These are phyloP conservation scores for Hippoglossus hippoglossus DNA, from an alignment of 2,797 vertebrate genomes.

Conservation along the genomic window DNA sequence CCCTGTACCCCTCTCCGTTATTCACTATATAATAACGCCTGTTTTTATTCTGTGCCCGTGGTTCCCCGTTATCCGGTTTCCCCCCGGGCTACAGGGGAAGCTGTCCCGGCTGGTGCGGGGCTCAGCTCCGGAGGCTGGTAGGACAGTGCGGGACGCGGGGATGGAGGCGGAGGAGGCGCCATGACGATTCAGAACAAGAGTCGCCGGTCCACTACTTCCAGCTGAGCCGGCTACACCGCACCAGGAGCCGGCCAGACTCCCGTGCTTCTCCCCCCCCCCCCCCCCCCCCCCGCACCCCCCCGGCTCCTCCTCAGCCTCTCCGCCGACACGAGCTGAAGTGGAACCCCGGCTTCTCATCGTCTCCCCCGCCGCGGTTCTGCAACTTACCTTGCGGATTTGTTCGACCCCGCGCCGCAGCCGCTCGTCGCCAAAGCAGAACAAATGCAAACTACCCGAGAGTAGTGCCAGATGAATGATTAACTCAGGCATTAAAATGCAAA, in stretches of 20 bases:
- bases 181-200: constrained; percentile 33
- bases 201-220: constrained; percentile 3
- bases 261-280: too few species aligned
- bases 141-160: constrained; percentile 13
- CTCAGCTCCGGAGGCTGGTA: constrained; percentile 1
- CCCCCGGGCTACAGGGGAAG: constrained; percentile 47
- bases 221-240: constrained; percentile 42
- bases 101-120: constrained; percentile 38
- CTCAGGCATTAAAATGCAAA: constrained; percentile 82
- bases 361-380: too few species aligned
- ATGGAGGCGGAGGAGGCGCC: constrained; percentile 41
- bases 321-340: too few species aligned
- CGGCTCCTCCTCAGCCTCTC: too few species aligned
- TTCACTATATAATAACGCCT: constrained; percentile 54
- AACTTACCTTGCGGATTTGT: constrained; percentile 76
- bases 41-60: constrained; percentile 41
- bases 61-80: constrained; percentile 75
- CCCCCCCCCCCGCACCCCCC: not conserved
- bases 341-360: too few species aligned
- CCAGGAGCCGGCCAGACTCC: not conserved
- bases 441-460: constrained; percentile 82
- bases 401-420: constrained; percentile 62
- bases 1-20: not conserved
- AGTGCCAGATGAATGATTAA: constrained; percentile 76
- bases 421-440: constrained; percentile 57